Percentiles rank a stretch among this genome's conserved stretches.
Evolutionary conservation across 2,888 invertebrate species (phyloP).

Genomic region (Embidobia sp.): DNA sequence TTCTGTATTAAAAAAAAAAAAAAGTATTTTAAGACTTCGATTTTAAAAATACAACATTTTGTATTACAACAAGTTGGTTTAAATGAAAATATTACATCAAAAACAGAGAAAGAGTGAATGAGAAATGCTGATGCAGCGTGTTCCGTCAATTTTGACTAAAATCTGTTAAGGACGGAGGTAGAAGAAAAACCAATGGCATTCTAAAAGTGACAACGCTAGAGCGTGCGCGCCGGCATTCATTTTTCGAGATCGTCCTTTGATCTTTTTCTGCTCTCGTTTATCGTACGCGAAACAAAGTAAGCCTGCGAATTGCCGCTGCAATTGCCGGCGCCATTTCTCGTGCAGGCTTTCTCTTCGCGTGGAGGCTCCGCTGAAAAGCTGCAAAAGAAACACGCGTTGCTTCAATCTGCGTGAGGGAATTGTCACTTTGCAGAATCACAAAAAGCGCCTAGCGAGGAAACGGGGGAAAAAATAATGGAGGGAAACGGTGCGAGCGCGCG

Average conservation of each 20-base stretch:
- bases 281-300: constrained; percentile 56
- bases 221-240: constrained; percentile 29
- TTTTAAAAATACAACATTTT: too few relatives aligned
- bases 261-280: constrained; percentile 54
- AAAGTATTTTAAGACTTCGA: too few relatives aligned
- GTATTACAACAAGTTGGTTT: too few relatives aligned
- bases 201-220: constrained; percentile 14
- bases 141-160: constrained; percentile 13
- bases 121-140: neutral
- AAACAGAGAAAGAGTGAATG: too few relatives aligned
- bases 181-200: constrained; percentile 28
- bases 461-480: constrained; percentile 1
- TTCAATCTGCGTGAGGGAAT: constrained; percentile 59
- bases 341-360: constrained; percentile 27
- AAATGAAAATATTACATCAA: too few relatives aligned
- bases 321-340: constrained; percentile 55
- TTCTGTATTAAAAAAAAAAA: too few relatives aligned
- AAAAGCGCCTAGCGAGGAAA: constrained; percentile 20
- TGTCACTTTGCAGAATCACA: constrained; percentile 53
- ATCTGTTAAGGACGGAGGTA: constrained; percentile 1
- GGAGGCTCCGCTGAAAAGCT: constrained; percentile 16
- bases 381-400: constrained; percentile 50
- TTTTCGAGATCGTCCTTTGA: constrained; percentile 60
- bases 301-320: constrained; percentile 51
- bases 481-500: too few relatives aligned